phyloP scores from a whole-genome alignment of 92 coral and sea anemone species.

The Paragorgia papillata region DNA sequence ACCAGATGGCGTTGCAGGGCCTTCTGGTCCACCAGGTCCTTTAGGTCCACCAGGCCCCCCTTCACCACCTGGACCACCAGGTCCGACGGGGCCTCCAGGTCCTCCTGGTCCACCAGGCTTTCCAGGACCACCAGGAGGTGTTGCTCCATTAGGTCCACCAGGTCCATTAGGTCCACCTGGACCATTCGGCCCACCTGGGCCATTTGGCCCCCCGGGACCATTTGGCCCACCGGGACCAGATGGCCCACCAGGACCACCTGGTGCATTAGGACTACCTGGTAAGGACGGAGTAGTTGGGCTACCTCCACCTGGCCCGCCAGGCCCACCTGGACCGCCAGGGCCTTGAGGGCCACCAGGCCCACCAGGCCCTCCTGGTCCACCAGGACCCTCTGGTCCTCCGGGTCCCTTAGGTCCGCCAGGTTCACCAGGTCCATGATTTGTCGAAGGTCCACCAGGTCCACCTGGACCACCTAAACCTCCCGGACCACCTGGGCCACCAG shows the following conservation, averaged over 20 bases:
- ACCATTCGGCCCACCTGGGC: conserved; percentile 53
- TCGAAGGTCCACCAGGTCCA: conserved; percentile 83
- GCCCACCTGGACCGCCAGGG: conserved; percentile 42
- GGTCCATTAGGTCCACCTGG: conserved; percentile 60
- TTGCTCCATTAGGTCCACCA: conserved; percentile 69
- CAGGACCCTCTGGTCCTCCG: not conserved
- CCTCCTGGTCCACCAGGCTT: conserved; percentile 48
- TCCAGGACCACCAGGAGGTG: conserved; percentile 63
- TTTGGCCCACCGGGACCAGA: conserved; percentile 67
- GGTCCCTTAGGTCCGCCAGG: not conserved
- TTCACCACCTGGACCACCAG: conserved; percentile 18
- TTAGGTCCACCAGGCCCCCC: conserved; percentile 58
- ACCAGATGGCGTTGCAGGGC: conserved; percentile 24
- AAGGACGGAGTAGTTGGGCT: conserved; percentile 26
- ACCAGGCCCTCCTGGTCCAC: not conserved
- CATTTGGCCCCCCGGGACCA: conserved; percentile 55
- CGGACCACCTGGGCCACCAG: conserved; percentile 69
- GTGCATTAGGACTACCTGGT: conserved; percentile 49
- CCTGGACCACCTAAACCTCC: conserved; percentile 75
- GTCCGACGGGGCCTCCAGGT: conserved; percentile 34
- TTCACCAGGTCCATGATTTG: conserved; percentile 52
- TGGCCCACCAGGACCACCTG: conserved; percentile 66
- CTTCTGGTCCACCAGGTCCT: conserved; percentile 45
- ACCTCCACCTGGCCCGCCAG: no score
- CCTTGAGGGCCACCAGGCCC: conserved; percentile 2